phyloP scores from a whole-genome alignment of 2,113 vertebrate genomes.

The Saguinus imperator region DNA sequence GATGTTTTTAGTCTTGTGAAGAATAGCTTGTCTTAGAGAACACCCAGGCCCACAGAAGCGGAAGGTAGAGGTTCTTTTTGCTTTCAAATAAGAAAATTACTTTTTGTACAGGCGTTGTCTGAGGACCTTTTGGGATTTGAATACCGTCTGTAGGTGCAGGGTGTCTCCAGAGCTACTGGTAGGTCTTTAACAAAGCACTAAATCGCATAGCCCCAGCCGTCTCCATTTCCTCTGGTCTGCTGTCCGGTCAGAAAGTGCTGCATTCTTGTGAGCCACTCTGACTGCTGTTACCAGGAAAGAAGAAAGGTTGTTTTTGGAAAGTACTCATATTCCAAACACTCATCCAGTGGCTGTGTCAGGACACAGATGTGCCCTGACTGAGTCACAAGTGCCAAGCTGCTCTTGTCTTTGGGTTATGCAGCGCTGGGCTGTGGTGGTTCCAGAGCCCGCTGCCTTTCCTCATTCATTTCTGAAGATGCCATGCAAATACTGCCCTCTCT shows the following conservation, averaged over 20 bases:
- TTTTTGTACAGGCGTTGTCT: neutral
- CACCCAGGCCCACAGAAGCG: neutral
- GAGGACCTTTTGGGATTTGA: neutral
- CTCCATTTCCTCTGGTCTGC: neutral
- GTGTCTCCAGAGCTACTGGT: neutral
- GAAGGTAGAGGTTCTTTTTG: neutral
- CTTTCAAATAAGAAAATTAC: neutral
- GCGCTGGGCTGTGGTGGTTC: neutral
- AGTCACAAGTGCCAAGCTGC: neutral
- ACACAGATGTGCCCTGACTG: neutral
- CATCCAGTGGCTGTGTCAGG: neutral
- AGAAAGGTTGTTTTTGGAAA: neutral
- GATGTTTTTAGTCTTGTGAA: neutral
- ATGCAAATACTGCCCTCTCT: fast-evolving
- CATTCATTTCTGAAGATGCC: neutral
- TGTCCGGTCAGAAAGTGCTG: neutral
- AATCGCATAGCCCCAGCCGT: neutral
- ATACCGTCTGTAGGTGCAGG: neutral
- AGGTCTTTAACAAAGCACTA: neutral
- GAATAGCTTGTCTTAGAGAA: neutral
- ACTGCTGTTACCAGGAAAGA: neutral
- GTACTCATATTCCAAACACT: fast-evolving
- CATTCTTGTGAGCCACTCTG: neutral
- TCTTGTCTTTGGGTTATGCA: too few species aligned
- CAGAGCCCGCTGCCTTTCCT: fast-evolving